These are phyloP conservation scores for Heteractis magnifica DNA, from an alignment of 92 coral and sea anemone genomes.

Conservation along the genomic window DNA sequence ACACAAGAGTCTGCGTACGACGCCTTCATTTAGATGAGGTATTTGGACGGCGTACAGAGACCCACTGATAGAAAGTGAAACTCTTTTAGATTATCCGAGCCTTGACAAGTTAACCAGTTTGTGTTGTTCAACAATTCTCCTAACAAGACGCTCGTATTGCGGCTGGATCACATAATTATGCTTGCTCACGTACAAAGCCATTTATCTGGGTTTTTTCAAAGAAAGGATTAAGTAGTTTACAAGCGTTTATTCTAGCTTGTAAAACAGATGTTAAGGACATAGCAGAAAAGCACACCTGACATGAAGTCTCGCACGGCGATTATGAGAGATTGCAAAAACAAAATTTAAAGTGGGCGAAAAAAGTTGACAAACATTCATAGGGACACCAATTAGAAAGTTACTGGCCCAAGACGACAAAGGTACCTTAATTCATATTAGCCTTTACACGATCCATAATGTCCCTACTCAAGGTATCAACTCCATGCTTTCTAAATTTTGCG, in stretches of 20 bases:
- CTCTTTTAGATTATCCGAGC: neutral
- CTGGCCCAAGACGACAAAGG: too few relatives aligned
- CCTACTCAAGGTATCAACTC: too few relatives aligned
- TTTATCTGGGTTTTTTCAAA: neutral
- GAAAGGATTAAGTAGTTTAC: neutral
- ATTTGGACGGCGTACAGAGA: neutral
- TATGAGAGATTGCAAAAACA: neutral
- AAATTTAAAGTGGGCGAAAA: too few relatives aligned
- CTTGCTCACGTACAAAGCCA: neutral
- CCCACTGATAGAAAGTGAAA: neutral
- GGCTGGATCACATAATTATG: neutral
- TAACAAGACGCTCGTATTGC: neutral
- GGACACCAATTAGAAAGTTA: too few relatives aligned
- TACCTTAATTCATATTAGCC: too few relatives aligned
- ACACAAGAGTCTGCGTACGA: neutral
- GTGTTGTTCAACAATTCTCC: neutral
- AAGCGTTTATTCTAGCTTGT: neutral
- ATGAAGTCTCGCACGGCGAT: neutral
- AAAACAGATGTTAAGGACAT: neutral
- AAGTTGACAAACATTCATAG: too few relatives aligned
- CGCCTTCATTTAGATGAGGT: neutral
- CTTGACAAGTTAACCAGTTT: neutral
- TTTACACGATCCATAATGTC: too few relatives aligned
- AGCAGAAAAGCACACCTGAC: neutral
- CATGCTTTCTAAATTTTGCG: too few relatives aligned